Evolutionary conservation across 2,797 vertebrate species (phyloP), one percentile per base, ranked within the genome.

Genomic region (Acipenser transmontanus): DNA sequence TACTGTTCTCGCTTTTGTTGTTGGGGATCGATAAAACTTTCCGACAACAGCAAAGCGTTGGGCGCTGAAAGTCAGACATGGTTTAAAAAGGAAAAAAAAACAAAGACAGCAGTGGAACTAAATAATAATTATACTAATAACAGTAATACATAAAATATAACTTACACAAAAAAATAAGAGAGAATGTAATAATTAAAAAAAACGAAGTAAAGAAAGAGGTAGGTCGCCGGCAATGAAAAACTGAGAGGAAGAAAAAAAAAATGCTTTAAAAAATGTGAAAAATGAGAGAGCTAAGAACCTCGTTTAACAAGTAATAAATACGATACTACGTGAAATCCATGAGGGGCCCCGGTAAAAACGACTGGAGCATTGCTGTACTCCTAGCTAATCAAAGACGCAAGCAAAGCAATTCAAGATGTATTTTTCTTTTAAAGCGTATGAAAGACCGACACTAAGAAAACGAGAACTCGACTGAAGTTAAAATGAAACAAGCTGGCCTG

Each of bases 41-140:
- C 67, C 88, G 87, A 80, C 93, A 95, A 85, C 93, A 95, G 81
- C 93, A 95, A 63, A 92, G 88, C 9, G 91, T 89, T 66, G 88
- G 80, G 71, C 82, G 83, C 62, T 81, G 85, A 50, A 85, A 78
- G 49, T 89, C 86, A 14, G 88, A 75, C 88, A 91, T 90, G 66
- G 34, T 34, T 34, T 34, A 34, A 34, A 34, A 34, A 34, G 34
- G 1, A 34, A 34, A 1, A 17, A 17, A 1, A 17, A 54, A 50
- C 13, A 50, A 50, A 50, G 48, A 51, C 52, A 64, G 4, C 34
- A 3, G 34, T 34, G 34, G 34, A 1, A 34, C 51, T 11, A 54
- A 57, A 14, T 10, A 8, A 50, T 50, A 64, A 52, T 52, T 56
- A 34, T 13, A 47, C 17, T 8, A 54, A 59, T 66, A 48, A 66